Evolutionary conservation across 2,797 vertebrate genomes (phyloP).

Genomic region (Falco peregrinus): DNA sequence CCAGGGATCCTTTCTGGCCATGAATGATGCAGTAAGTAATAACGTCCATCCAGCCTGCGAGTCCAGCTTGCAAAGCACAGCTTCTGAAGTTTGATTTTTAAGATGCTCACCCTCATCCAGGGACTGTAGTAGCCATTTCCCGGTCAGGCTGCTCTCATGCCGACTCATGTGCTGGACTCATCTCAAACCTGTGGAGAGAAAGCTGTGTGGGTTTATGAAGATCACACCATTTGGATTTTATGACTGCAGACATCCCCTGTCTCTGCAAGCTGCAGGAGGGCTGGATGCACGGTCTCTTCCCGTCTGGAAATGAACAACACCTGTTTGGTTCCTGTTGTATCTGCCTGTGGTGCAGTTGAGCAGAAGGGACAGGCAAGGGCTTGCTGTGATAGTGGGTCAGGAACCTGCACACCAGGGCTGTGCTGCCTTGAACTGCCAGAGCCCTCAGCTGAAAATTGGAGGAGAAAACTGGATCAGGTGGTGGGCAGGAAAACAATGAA

Average conservation of each 20-base stretch:
- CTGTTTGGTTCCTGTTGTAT: not conserved
- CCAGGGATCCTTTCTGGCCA: not conserved
- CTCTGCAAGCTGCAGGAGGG: not conserved
- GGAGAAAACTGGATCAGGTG: not conserved
- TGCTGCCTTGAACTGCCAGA: not conserved
- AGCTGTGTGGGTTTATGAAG: not conserved
- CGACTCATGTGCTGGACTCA: not conserved
- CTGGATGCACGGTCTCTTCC: not conserved
- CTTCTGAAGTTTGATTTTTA: not conserved
- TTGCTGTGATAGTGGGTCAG: not conserved
- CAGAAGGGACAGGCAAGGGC: not conserved
- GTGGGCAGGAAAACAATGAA: not conserved
- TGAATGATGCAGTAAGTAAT: not conserved
- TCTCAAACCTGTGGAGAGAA: not conserved
- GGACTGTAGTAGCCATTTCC: not conserved
- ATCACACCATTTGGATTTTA: not conserved
- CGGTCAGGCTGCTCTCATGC: accelerated
- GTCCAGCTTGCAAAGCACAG: not conserved
- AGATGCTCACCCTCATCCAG: not conserved
- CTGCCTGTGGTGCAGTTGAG: not conserved
- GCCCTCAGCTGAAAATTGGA: not conserved
- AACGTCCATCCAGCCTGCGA: accelerated
- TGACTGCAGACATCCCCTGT: not conserved
- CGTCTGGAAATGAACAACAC: not conserved
- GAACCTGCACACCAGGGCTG: not conserved